Conservation (phyloP, 2,113 vertebrate species). For the Hippocampus mohnikei region DNA sequence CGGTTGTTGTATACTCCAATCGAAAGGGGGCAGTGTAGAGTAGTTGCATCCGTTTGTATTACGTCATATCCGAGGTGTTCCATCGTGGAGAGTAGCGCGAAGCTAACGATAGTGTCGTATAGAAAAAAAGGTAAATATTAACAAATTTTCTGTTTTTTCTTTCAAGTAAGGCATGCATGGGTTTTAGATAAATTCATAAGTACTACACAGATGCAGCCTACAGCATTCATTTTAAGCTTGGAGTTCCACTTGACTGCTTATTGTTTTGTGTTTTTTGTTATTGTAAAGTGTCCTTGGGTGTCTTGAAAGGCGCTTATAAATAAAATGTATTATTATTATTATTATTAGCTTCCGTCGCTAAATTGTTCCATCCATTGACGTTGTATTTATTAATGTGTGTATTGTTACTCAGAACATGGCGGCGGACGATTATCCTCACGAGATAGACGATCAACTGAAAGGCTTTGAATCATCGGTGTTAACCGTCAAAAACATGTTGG, state of each 20-base stretch:
- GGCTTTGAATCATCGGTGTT: slow-evolving; percentile 81
- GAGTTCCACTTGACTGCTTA: background rate
- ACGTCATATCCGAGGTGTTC: slow-evolving; percentile 29
- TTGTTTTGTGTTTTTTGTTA: too few species aligned
- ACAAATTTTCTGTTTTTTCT: background rate
- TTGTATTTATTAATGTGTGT: background rate
- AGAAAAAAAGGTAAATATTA: background rate
- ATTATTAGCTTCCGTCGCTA: background rate
- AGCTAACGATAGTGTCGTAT: background rate
- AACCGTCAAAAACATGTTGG: slow-evolving; percentile 82
- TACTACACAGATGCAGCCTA: background rate
- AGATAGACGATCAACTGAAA: slow-evolving; percentile 86
- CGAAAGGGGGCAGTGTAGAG: slow-evolving; percentile 29
- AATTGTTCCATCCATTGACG: background rate
- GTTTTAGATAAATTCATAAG: background rate
- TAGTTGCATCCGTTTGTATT: accelerated
- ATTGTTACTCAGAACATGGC: slow-evolving; percentile 55
- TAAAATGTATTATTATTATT: too few species aligned
- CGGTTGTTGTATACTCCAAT: slow-evolving; percentile 1
- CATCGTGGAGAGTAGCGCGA: background rate
- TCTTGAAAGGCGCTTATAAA: too few species aligned
- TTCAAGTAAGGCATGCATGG: background rate
- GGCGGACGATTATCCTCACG: slow-evolving; percentile 86
- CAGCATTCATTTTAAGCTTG: background rate
- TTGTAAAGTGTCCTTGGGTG: too few species aligned